These are phyloP conservation scores for Apogon hyalosoma DNA, from an alignment of 2,797 vertebrate genomes.

Conservation along the genomic window DNA sequence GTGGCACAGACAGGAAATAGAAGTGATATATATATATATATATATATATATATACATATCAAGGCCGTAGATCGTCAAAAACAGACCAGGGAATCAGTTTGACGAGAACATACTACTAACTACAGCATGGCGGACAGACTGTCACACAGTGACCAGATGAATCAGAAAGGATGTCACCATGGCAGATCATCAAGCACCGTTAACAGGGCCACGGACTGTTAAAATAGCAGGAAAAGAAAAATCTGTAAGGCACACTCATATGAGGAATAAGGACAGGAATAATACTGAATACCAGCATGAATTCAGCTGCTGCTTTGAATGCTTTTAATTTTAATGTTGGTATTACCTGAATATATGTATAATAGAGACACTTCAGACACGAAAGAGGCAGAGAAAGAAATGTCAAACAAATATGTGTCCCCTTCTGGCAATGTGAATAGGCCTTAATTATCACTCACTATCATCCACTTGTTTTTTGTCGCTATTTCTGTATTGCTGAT, in stretches of 20 bases:
- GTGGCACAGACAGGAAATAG: conserved; percentile 54
- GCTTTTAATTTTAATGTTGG: conserved; percentile 33
- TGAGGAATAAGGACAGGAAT: conserved; percentile 39
- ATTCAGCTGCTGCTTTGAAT: neutral
- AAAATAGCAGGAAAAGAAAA: conserved; percentile 60
- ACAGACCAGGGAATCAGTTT: conserved; percentile 51
- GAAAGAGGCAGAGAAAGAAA: conserved; percentile 4
- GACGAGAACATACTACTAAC: conserved; percentile 72
- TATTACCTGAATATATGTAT: neutral
- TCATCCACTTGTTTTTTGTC: conserved; percentile 57
- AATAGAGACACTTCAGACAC: conserved; percentile 2
- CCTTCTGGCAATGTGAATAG: conserved; percentile 55
- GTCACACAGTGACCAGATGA: conserved; percentile 76
- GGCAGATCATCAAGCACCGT: conserved; percentile 73
- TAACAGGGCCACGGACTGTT: conserved; percentile 66
- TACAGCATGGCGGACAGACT: conserved; percentile 72
- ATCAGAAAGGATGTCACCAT: conserved; percentile 77
- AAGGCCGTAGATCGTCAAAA: conserved; percentile 61
- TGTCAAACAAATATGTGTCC: conserved; percentile 47
- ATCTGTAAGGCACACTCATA: conserved; percentile 46
- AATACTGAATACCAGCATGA: conserved; percentile 12
- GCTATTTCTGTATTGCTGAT: conserved; percentile 35
- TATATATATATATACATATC: conserved; percentile 47
- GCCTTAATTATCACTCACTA: conserved; percentile 64
- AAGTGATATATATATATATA: conserved; percentile 63